Base-by-base conservation (phyloP, 2,888 invertebrate species). In the Eudemis profundana region DNA sequence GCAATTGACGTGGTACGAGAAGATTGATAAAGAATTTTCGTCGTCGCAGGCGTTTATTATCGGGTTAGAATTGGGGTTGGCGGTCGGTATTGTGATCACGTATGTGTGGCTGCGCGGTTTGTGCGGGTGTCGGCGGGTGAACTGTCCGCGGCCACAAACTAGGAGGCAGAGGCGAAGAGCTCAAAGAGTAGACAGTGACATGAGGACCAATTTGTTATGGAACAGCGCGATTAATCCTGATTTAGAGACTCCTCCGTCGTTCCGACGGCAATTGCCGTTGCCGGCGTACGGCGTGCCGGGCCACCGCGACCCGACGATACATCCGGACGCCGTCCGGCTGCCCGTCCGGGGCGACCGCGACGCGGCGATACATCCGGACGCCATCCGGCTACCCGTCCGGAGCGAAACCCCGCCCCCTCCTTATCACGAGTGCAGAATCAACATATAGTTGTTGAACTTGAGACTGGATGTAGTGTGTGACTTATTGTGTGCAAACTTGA, bases 341-440 rank as follows among this genome's bases (percentile, higher is more conserved):
- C 86, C 85, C 0, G 75, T 78, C 67, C 75, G 89, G 56, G 71
- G 84, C 5, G 93, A 92, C n/a, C n/a, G n/a, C n/a, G 33, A 10
- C 33, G 10, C 33, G 8, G 75, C 78, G 2, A 61, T 84, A 23
- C 84, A 82, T 19, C 82, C 79, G 2, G 89, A 89, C 60, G 86
- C 87, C 5, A 80, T 90, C 4, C 74, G 86, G 3, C 46, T 84
- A 7, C 86, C 85, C 0, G 75, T 78, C 67, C 75, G 89, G 56
- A 71, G 84, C 5, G 93, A 92, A 69, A 92, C 93, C 0, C 93
- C 93, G 0, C 93, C 93, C 0, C 93, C 93, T 1, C 89, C 92
- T 0, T 93, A 93, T 69, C 78, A 85, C 56, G 90, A 92, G 64
- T 89, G 88, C 70, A 82, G 86, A 49, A 75, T 85, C 21, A 85